These are phyloP conservation scores for Sardina pilchardus DNA, from an alignment of 2,113 vertebrate species.

Conservation along the genomic window DNA sequence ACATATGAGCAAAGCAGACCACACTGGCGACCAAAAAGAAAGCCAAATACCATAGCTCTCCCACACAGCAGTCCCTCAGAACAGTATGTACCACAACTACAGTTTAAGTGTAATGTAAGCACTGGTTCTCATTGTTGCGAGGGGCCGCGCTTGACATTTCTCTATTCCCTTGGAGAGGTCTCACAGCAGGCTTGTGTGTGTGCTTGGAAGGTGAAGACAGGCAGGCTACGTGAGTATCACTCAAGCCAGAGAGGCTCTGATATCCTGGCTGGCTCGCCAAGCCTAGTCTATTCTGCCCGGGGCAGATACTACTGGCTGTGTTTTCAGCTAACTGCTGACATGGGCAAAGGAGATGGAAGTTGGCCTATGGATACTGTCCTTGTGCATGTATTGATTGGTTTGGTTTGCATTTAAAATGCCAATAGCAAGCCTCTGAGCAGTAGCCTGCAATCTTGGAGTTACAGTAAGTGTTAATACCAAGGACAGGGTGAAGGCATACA, in stretches of 20 bases:
- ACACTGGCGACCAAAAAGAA: constrained; percentile 16
- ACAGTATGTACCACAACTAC: background rate
- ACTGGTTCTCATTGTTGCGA: background rate
- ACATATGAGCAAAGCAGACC: background rate
- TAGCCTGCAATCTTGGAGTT: background rate
- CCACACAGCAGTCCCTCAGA: background rate
- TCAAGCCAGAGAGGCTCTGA: background rate
- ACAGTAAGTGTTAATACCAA: background rate
- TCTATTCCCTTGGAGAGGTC: background rate
- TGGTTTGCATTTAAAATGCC: background rate
- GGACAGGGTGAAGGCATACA: background rate
- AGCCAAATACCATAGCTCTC: background rate
- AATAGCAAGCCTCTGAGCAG: background rate
- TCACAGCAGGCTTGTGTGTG: background rate
- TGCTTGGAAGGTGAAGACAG: constrained; percentile 6
- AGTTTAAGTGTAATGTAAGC: background rate
- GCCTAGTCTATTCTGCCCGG: background rate
- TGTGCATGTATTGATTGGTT: background rate
- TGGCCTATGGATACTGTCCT: background rate
- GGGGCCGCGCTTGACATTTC: background rate
- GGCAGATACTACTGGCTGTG: background rate
- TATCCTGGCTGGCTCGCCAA: background rate
- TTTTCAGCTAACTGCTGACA: background rate
- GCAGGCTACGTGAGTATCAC: background rate
- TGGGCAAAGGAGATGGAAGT: background rate